Conservation (phyloP, 2,888 invertebrate species). For the Onchidella celtica region DNA sequence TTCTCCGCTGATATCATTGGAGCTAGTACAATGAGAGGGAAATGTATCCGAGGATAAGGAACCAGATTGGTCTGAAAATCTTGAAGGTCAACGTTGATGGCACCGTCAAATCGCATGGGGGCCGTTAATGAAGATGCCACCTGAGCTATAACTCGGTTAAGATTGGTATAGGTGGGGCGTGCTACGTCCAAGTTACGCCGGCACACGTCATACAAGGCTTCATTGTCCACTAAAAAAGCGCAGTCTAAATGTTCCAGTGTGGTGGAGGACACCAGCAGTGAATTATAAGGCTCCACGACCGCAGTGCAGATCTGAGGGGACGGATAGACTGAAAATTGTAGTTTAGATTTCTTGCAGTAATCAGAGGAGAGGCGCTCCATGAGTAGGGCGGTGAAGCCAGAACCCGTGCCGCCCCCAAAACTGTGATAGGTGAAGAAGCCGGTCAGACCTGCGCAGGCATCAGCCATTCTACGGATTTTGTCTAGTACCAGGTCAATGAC, state of each 20-base stretch:
- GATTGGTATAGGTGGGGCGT: constrained; percentile 91
- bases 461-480: constrained; percentile 41
- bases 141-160: constrained; percentile 96
- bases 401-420: constrained; percentile 51
- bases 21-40: constrained; percentile 91
- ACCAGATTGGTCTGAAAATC: constrained; percentile 81
- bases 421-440: constrained; percentile 49
- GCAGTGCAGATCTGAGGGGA: constrained; percentile 80
- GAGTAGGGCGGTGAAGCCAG: constrained; percentile 45
- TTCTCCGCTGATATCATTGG: constrained; percentile 96
- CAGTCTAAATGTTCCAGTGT: constrained; percentile 96
- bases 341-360: constrained; percentile 46
- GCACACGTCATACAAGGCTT: constrained; percentile 94
- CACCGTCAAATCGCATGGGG: constrained; percentile 82
- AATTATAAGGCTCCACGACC: constrained; percentile 97
- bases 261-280: constrained; percentile 96
- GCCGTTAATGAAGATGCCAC: constrained; percentile 83
- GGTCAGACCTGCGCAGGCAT: constrained; percentile 39
- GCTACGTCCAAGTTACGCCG: constrained; percentile 89
- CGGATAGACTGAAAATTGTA: constrained; percentile 43
- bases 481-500: constrained; percentile 43
- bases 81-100: constrained; percentile 82
- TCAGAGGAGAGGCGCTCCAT: constrained; percentile 48
- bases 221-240: constrained; percentile 97
- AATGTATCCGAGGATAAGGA: constrained; percentile 85